A percentile compares a stretch with the other conserved stretches of the same genome.
Conservation (phyloP, 2,797 vertebrate species). For the Macropodus opercularis region DNA sequence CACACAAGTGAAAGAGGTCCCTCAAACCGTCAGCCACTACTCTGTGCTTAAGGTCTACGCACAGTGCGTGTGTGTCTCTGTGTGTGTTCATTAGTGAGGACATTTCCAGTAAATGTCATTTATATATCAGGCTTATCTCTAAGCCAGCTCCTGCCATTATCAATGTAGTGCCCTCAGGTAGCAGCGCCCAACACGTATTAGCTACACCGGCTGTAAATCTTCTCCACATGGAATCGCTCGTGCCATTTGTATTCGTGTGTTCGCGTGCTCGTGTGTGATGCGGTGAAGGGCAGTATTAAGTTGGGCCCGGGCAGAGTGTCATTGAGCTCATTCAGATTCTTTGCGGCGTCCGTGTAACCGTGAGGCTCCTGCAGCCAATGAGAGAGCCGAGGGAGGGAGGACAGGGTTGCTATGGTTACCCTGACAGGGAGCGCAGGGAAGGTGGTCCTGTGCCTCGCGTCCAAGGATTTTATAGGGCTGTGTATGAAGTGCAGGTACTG, state of each 20-base stretch:
- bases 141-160: conserved; percentile 67
- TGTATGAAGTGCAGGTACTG: conserved; percentile 16
- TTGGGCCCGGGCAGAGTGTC: conserved; percentile 64
- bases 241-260: conserved; percentile 48
- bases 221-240: conserved; percentile 52
- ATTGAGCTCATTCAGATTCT: conserved; percentile 81
- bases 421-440: conserved; percentile 57
- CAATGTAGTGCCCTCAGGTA: conserved; percentile 53
- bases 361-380: conserved; percentile 71
- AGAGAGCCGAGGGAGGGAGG: conserved; percentile 65
- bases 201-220: conserved; percentile 37
- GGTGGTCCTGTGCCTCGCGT: conserved; percentile 52
- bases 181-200: conserved; percentile 34
- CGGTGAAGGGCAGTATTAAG: conserved; percentile 74
- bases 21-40: conserved; percentile 25
- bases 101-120: conserved; percentile 77
- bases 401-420: conserved; percentile 78
- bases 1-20: conserved; percentile 25
- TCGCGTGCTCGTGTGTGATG: conserved; percentile 35
- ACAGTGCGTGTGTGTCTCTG: conserved; percentile 38
- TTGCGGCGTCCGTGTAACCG: conserved; percentile 74
- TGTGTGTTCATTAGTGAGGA: conserved; percentile 62
- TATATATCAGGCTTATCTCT: conserved; percentile 76
- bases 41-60: conserved; percentile 50
- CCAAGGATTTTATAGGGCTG: conserved; percentile 38